Percentiles rank a stretch among this genome's conserved stretches.
These are phyloP conservation scores for Umimayanthus chanpuru DNA, from an alignment of 92 coral and sea anemone species.

Conservation along the genomic window DNA sequence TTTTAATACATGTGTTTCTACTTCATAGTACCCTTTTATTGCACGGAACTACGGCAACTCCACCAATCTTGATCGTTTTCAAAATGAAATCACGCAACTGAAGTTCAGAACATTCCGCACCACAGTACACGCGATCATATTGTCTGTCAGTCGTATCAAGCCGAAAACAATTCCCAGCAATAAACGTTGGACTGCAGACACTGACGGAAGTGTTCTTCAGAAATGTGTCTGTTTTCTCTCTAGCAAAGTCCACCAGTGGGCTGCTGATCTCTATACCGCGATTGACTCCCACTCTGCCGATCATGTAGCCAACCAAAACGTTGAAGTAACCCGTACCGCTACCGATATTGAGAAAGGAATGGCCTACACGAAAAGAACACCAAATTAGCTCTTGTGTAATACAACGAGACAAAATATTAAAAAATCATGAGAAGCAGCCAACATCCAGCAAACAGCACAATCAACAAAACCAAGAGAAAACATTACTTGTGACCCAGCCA, in stretches of 20 bases:
- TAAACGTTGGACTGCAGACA: constrained; percentile 52
- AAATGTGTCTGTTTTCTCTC: constrained; percentile 43
- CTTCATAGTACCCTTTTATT: constrained; percentile 33
- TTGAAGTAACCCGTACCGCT: constrained; percentile 59
- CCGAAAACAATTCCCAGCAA: constrained; percentile 57
- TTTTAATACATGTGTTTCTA: no score
- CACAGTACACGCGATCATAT: constrained; percentile 58
- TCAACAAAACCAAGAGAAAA: no score
- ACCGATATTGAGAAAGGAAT: constrained; percentile 54
- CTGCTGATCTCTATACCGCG: constrained; percentile 52
- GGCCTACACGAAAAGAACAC: constrained; percentile 20
- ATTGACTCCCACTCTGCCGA: constrained; percentile 39
- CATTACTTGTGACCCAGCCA: no score
- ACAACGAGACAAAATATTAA: neutral
- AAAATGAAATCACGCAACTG: constrained; percentile 29
- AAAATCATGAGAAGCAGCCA: neutral
- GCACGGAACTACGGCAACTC: constrained; percentile 52
- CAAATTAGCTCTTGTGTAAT: no score
- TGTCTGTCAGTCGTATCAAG: constrained; percentile 39
- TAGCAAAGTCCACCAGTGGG: constrained; percentile 52
- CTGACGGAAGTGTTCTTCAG: neutral
- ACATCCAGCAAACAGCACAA: neutral
- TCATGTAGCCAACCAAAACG: constrained; percentile 48
- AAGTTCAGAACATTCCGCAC: constrained; percentile 50
- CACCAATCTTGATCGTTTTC: constrained; percentile 47